Conservation (phyloP, 1,140 invertebrate species). For the Drosophila subobscura region DNA sequence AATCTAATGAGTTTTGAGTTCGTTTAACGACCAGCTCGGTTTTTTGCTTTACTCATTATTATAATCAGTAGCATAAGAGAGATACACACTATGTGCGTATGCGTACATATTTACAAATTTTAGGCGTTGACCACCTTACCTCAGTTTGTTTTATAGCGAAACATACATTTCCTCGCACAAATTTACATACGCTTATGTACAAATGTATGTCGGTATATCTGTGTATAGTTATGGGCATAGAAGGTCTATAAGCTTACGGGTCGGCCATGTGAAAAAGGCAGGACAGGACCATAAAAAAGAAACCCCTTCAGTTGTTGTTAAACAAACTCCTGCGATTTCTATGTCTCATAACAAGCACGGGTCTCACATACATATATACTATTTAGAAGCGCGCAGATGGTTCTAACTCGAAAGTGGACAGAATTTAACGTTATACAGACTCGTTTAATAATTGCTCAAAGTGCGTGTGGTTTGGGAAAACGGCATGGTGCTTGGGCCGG, state of each 20-base stretch:
- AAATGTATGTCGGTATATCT: constrained; percentile 12
- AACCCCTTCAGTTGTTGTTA: constrained; percentile 80
- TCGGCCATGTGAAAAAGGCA: constrained; percentile 4
- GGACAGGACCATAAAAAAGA: constrained; percentile 62
- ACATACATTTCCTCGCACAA: not conserved
- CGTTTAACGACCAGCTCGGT: constrained; percentile 50
- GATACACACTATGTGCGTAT: constrained; percentile 6
- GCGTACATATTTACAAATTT: not conserved
- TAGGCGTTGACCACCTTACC: too few species aligned
- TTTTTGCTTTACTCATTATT: constrained; percentile 51
- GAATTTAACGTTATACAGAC: constrained; percentile 82
- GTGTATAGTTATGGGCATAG: constrained; percentile 14
- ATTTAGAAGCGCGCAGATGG: constrained; percentile 61
- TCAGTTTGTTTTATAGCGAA: too few species aligned
- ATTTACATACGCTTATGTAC: constrained; percentile 7
- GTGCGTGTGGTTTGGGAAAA: constrained; percentile 72
- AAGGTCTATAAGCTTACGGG: constrained; percentile 54
- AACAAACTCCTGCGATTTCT: constrained; percentile 80
- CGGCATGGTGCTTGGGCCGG: constrained; percentile 2
- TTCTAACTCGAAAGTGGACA: constrained; percentile 68
- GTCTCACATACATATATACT: constrained; percentile 13
- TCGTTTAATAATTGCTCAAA: constrained; percentile 81
- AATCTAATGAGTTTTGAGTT: constrained; percentile 52
- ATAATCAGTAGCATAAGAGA: constrained; percentile 43
- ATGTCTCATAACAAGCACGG: constrained; percentile 58